Base-by-base conservation (phyloP, 1,140 invertebrate genomes). In the Calephelis nemesis region DNA sequence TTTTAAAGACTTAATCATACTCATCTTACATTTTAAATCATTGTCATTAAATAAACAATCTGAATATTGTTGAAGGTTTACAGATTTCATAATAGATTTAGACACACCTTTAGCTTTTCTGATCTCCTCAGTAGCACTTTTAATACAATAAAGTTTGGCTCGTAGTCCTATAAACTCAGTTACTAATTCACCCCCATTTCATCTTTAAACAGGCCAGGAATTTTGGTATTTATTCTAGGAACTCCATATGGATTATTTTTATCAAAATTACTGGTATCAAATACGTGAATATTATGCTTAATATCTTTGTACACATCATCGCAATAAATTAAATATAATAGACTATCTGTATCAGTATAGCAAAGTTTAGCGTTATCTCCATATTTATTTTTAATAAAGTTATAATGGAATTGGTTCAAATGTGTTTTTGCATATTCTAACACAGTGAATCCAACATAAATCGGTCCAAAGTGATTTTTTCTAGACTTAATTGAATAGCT, bases 261-360 rank as follows among this genome's bases (percentile, higher is more conserved):
- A 30, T 45, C 2, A 68, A 74, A 85, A 63, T 78, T 77, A 60
- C 76, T 78, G 19, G 82, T 87, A 75, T 83, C 81, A 63, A 84
- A 87, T 52, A 68, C 54, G 8, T 65, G 8, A 47, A 11, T 10
- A 68, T 84, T 78, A 15, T 30, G 15, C 68, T 73, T 72, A 70
- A 92, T 85, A 67, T 90, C 85, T 65, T 79, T 48, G 76, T 92
- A 92, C 62, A 92, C 74, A 74, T 93, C 81, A 6, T 81, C 71
- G 8, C 83, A 88, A 65, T 75, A 63, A 13, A 92, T 81, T 49
- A 83, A 63, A 70, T 90, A 90, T 4, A 83, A 76, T 10, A 92
- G 81, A 63, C 72, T 79, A 68, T 93, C 91, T 8, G 91, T 93
- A 74, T 93, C 92, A 6, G 76, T 77, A 58, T 78, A 78, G 1